These are phyloP conservation scores for Sisyra terminalis DNA, from an alignment of 2,888 invertebrate genomes.

Conservation along the genomic window DNA sequence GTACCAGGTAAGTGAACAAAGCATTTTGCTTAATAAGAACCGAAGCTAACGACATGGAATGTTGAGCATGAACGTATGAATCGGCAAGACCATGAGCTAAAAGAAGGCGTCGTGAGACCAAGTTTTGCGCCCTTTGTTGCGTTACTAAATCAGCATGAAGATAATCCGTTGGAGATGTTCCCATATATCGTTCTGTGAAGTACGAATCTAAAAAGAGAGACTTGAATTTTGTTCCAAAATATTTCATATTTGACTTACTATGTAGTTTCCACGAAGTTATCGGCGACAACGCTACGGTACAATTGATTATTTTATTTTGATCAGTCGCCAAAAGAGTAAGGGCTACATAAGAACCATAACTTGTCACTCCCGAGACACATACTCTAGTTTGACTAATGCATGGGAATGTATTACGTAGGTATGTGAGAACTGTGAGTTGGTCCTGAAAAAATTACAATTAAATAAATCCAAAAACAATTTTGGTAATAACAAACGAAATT, in stretches of 20 bases:
- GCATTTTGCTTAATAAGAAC: conserved; percentile 70
- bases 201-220: conserved; percentile 49
- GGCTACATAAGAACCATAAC: conserved; percentile 78
- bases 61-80: conserved; percentile 69
- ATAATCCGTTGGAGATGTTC: conserved; percentile 47
- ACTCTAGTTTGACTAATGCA: conserved; percentile 68
- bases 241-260: conserved; percentile 38
- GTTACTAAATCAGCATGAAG: conserved; percentile 59
- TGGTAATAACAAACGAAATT: too few species aligned
- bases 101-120: conserved; percentile 48
- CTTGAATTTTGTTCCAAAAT: not conserved
- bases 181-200: conserved; percentile 82
- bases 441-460: conserved; percentile 23
- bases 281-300: conserved; percentile 75
- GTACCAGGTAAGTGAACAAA: conserved; percentile 75
- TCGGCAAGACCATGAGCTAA: conserved; percentile 76
- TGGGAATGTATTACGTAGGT: conserved; percentile 59
- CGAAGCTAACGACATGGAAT: conserved; percentile 67
- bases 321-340: conserved; percentile 67
- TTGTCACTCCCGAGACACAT: conserved; percentile 68
- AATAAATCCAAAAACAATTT: too few species aligned
- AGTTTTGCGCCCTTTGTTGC: conserved; percentile 58
- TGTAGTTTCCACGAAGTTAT: conserved; percentile 71
- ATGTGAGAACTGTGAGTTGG: conserved; percentile 42
- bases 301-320: conserved; percentile 58